Evolutionary conservation across 2,113 vertebrate genomes (phyloP).

Genomic region (Onychorhynchus coronatus): DNA sequence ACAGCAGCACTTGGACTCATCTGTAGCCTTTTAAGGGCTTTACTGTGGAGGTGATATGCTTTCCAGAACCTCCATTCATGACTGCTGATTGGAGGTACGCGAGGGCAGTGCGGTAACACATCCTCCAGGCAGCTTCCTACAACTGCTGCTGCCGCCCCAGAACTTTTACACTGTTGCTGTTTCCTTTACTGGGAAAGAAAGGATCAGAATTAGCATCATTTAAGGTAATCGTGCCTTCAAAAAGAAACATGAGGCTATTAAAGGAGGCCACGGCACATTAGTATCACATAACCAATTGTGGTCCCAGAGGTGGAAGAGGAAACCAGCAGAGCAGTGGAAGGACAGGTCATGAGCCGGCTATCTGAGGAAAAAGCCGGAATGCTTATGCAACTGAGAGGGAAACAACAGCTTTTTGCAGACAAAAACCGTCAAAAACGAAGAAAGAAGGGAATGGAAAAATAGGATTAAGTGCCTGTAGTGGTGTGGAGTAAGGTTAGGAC

Average conservation of each 20-base stretch:
- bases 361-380: background rate
- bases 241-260: constrained; percentile 40
- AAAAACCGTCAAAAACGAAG: background rate
- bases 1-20: constrained; percentile 31
- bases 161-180: constrained; percentile 9
- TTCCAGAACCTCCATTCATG: constrained; percentile 56
- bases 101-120: background rate
- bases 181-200: constrained; percentile 9
- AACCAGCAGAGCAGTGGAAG: background rate
- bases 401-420: background rate
- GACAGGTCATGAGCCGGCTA: background rate
- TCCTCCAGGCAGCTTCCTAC: constrained; percentile 50
- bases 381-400: background rate
- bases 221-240: constrained; percentile 38
- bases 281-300: background rate
- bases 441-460: background rate
- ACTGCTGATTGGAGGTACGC: constrained; percentile 3
- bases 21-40: constrained; percentile 57
- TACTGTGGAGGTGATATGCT: background rate
- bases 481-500: background rate
- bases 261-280: background rate
- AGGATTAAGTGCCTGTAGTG: background rate
- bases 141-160: background rate
- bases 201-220: constrained; percentile 50
- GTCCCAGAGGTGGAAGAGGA: constrained; percentile 22